Evolutionary conservation across 2,888 invertebrate species (phyloP).

Genomic region (Strigamia transsilvanica): DNA sequence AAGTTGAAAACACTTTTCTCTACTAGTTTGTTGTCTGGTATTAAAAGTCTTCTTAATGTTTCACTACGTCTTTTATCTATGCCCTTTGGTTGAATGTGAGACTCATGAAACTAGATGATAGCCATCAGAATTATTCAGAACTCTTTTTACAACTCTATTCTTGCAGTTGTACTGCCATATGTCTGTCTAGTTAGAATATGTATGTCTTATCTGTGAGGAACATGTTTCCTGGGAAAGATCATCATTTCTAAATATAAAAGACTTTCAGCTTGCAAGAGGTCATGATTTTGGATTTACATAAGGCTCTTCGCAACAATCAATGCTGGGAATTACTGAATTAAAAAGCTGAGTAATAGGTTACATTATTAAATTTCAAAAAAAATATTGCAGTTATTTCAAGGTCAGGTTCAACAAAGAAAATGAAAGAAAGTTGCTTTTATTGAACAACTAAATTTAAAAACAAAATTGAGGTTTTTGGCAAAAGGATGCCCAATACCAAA

Average conservation of each 20-base stretch:
- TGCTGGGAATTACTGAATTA: not conserved
- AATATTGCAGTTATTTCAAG: too few species aligned
- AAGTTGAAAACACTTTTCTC: not conserved
- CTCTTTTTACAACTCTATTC: not conserved
- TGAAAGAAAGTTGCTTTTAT: too few species aligned
- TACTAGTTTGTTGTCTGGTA: not conserved
- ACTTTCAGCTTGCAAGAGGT: not conserved
- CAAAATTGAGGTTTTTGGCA: too few species aligned
- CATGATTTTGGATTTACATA: not conserved
- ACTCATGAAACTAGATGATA: slow-evolving; percentile 26
- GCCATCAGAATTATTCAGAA: slow-evolving; percentile 38
- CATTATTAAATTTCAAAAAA: too few species aligned
- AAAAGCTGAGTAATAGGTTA: not conserved
- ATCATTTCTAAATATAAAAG: not conserved
- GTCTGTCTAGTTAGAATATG: not conserved
- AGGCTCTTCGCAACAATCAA: not conserved
- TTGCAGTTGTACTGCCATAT: not conserved
- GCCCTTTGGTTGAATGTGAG: slow-evolving; percentile 9
- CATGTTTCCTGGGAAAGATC: not conserved
- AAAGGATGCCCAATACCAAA: too few species aligned
- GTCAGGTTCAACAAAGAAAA: too few species aligned
- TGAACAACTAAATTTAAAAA: too few species aligned
- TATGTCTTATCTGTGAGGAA: not conserved
- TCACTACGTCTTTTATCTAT: not conserved
- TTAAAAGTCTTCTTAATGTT: not conserved